phyloP scores from a whole-genome alignment of 2,113 vertebrate genomes.

The Chloroceryle aenea region DNA sequence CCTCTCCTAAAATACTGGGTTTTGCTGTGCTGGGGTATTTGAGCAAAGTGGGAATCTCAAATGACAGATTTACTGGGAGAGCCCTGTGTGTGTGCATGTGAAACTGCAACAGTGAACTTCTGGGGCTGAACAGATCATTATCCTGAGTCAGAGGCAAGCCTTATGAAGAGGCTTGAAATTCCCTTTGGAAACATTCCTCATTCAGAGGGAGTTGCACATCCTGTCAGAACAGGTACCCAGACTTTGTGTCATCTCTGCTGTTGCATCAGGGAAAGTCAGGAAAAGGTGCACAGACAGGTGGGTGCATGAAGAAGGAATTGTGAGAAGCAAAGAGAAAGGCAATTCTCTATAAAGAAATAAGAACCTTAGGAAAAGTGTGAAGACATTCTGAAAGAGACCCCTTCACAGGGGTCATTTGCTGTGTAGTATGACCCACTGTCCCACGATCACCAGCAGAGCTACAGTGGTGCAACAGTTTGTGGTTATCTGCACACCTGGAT shows the following conservation, averaged over 20 bases:
- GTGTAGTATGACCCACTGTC: neutral
- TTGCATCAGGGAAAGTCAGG: neutral
- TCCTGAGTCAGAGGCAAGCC: neutral
- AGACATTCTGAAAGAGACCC: neutral
- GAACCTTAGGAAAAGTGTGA: neutral
- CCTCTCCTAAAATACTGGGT: neutral
- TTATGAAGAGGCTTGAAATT: neutral
- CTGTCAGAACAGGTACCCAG: accelerated
- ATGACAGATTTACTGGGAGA: neutral
- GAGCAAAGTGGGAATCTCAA: neutral
- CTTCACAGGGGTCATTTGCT: neutral
- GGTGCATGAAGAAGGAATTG: neutral
- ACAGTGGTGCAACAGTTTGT: neutral
- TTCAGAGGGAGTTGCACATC: neutral
- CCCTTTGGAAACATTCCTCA: neutral
- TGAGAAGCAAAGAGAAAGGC: neutral
- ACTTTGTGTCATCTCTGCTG: neutral
- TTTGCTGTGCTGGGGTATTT: neutral
- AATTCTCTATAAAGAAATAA: neutral
- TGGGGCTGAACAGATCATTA: neutral
- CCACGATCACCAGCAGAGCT: neutral
- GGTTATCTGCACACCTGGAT: neutral
- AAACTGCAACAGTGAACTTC: neutral
- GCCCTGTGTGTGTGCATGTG: neutral
- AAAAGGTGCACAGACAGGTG: neutral